A percentile compares a stretch with the other conserved stretches of the same genome.
Conservation (phyloP, 2,113 vertebrate species). For the Psittacula cyanocephala region DNA sequence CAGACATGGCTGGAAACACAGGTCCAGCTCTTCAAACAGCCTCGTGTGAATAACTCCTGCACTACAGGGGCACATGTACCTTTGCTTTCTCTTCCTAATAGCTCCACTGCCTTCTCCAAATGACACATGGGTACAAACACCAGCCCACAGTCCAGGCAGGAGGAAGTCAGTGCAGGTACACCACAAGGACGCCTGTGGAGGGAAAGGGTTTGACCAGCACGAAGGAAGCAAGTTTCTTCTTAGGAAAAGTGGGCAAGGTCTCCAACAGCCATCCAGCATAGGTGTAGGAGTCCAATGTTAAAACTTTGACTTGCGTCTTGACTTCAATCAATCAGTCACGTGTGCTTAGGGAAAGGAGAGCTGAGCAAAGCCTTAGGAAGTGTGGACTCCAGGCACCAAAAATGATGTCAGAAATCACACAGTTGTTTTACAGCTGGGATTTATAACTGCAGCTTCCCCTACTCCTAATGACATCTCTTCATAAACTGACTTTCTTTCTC, state of each 20-base stretch:
- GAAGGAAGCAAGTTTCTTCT: neutral
- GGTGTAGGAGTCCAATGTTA: neutral
- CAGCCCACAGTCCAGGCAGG: neutral
- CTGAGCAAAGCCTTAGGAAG: neutral
- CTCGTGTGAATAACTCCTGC: neutral
- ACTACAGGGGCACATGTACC: neutral
- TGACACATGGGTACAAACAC: fast-evolving
- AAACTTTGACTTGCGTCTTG: neutral
- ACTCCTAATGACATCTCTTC: neutral
- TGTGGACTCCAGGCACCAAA: neutral
- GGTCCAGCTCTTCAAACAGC: fast-evolving
- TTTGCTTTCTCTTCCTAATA: neutral
- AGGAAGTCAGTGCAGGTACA: neutral
- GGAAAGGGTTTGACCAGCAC: neutral
- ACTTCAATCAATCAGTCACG: fast-evolving
- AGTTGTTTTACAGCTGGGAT: neutral
- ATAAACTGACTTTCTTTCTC: neutral
- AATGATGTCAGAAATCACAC: neutral
- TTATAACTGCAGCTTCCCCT: neutral
- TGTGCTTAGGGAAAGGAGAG: neutral
- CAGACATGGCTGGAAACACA: neutral
- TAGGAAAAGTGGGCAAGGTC: neutral
- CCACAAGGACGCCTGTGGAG: neutral
- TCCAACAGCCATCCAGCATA: fast-evolving
- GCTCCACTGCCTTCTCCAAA: neutral